phyloP scores from a whole-genome alignment of 2,797 vertebrate species.

The Chaenodraco wilsoni region DNA sequence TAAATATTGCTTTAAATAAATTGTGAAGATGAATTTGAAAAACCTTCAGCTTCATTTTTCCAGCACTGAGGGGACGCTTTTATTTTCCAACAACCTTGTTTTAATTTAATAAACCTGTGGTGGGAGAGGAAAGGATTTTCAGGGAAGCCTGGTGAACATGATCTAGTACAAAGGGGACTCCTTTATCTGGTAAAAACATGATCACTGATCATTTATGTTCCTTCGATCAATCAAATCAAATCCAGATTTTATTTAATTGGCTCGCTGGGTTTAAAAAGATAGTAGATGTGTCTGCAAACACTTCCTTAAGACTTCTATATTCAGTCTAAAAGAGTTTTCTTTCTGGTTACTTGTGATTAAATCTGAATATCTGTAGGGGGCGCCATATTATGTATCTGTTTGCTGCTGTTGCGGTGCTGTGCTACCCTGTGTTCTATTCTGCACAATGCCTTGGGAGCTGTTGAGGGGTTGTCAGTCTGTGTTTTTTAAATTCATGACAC shows the following conservation, averaged over 20 bases:
- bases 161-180: conserved; percentile 13
- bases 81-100: too few relatives aligned
- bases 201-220: background rate
- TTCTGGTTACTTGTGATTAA: conserved; percentile 4
- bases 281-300: background rate
- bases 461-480: background rate
- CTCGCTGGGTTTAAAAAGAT: background rate
- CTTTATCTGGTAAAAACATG: conserved; percentile 11
- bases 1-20: too few relatives aligned
- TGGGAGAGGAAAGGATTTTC: background rate
- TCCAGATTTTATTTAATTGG: background rate
- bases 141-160: conserved; percentile 16
- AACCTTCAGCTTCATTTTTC: too few relatives aligned
- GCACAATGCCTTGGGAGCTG: background rate
- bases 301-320: background rate
- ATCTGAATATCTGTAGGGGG: conserved; percentile 8
- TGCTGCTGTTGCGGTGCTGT: background rate
- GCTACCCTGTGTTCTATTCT: fast-evolving
- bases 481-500: background rate
- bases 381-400: background rate
- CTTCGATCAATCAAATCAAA: background rate
- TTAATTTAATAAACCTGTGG: too few relatives aligned
- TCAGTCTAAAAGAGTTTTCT: background rate
- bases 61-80: too few relatives aligned
- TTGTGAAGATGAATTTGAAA: too few relatives aligned